A percentile compares a stretch with the other conserved stretches of the same genome.
Evolutionary conservation across 2,888 invertebrate species (phyloP).

Genomic region (Eubasilissa splendida): DNA sequence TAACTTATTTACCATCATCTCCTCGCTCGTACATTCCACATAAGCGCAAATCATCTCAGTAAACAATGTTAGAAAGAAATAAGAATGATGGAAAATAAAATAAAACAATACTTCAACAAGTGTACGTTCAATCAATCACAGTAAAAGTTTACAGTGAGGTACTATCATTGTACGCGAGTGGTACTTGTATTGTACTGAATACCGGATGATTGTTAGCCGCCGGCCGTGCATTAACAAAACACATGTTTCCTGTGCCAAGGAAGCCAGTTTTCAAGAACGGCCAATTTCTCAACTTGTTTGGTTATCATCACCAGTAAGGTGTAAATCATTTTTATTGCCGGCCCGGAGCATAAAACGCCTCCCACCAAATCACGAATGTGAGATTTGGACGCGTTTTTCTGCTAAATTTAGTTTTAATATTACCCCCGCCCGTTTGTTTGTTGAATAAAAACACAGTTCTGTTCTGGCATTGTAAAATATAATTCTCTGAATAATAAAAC

Average conservation of each 20-base stretch:
- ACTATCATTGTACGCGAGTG: too few species aligned
- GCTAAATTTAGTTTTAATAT: constrained; percentile 58
- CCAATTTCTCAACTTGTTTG: constrained; percentile 50
- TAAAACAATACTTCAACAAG: too few species aligned
- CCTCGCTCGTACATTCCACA: too few species aligned
- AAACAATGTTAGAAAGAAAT: too few species aligned
- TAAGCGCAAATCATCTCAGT: too few species aligned
- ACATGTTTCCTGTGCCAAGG: constrained; percentile 18
- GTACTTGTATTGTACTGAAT: too few species aligned
- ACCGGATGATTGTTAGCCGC: too few species aligned
- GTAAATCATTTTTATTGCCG: constrained; percentile 57
- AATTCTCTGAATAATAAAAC: constrained; percentile 19
- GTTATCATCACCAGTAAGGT: constrained; percentile 55
- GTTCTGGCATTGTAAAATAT: constrained; percentile 12
- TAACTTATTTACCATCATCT: too few species aligned
- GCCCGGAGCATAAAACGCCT: constrained; percentile 43
- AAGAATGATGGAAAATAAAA: too few species aligned
- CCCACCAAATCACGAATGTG: constrained; percentile 49
- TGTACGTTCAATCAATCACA: too few species aligned
- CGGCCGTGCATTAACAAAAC: neutral
- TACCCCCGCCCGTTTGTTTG: constrained; percentile 39
- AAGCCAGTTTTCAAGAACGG: neutral
- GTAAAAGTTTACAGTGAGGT: too few species aligned
- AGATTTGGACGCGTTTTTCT: constrained; percentile 50
- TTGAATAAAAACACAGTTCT: constrained; percentile 20